Evolutionary conservation across 35 echinoderm and acorn worm genomes (phyloP), one percentile per base, ranked within the genome.

Genomic region (Apostichopus californicus): DNA sequence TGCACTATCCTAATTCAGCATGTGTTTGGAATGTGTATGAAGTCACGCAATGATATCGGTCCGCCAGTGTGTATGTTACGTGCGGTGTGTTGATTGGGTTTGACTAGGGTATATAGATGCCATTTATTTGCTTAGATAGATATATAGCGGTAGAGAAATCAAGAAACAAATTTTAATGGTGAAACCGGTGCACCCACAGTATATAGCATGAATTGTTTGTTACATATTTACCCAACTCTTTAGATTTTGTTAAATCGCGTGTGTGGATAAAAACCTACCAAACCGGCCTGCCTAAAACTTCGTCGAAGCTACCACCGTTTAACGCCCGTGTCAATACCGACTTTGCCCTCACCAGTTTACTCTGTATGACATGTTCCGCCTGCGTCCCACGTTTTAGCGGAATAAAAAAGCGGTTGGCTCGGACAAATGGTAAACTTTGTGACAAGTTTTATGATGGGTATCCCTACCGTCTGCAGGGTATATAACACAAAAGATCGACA

Each of bases 361-460:
- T 56, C 55, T 24, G 58, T 20, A 9, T 55, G 15, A 58, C 81
- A 85, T 58, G 58, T 9, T 6, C 9, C 81, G 58, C 20, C 81
- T 58, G 15, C 55, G 18, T 9, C 15, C 7, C 9, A 55, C 15
- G 12, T 59, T 85, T 59, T 14, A 60, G 20, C 17, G 10, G 64
- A 68, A 10, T 68, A 68, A 46, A 9, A 11, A 9, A 11, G 80
- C 55, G 80, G 80, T 54, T 82, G 34, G 14, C 25, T 57, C 58
- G n/a, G 81, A 59, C 55, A 59, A 85, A 85, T 52, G 13, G 81
- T 59, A 85, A 85, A 85, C 52, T 56, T 85, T 85, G 81, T 85
- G 58, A 85, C 81, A 85, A 85, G 81, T 85, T 85, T 73, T 85
- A 60, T 83, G 80, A 28, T 55, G 58, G 81, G 55, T 26, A 80